Base-by-base conservation (phyloP, 2,797 vertebrate genomes). In the Vireo griseus region DNA sequence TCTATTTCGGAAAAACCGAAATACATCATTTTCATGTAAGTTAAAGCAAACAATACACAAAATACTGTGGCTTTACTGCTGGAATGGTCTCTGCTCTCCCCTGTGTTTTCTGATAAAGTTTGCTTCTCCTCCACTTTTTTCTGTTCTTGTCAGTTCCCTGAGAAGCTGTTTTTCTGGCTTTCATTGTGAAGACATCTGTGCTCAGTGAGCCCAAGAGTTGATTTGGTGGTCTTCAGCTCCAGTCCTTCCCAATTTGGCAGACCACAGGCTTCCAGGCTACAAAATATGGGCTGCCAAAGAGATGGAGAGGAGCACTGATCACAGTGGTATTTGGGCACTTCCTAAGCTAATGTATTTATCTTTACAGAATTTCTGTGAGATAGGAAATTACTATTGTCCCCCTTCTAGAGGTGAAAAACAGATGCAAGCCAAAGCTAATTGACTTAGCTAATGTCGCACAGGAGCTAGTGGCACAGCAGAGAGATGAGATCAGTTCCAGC, bases 371-470 rank as follows among this genome's bases (percentile, higher is more conserved):
- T 89, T 78, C 74, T 79, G 63, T 52, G 84, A 89, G 47, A 67
- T 94, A 83, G 91, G 91, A 94, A 92, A 95, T 94, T 61, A 77
- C 65, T 92, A 17, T 72, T 88, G 81, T 90, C 87, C 80, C 58
- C 48, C 69, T 96, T 86, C 81, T 66, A 88, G 69, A 92, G 90
- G 88, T 75, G 90, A 80, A 95, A 92, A 94, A 37, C 94, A 96
- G 91, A 95, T 84, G 90, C 79, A 79, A 16, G 9, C 76, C 77
- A 76, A 77, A 95, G 82, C 90, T 95, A 95, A 95, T 95, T 95
- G 96, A 73, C 82, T 92, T 86, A 83, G 72, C 57, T 95, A 88
- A 90, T 88, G 90, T 94, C 2, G 0, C 39, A 44, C 68, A 51
- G 88, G 85, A 91, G 87, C 73, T 26, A 6, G 82, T 68, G 89